Evolutionary conservation across 2,888 invertebrate genomes (phyloP), one percentile per base, ranked within the genome.

Genomic region (Penaeus monodon): DNA sequence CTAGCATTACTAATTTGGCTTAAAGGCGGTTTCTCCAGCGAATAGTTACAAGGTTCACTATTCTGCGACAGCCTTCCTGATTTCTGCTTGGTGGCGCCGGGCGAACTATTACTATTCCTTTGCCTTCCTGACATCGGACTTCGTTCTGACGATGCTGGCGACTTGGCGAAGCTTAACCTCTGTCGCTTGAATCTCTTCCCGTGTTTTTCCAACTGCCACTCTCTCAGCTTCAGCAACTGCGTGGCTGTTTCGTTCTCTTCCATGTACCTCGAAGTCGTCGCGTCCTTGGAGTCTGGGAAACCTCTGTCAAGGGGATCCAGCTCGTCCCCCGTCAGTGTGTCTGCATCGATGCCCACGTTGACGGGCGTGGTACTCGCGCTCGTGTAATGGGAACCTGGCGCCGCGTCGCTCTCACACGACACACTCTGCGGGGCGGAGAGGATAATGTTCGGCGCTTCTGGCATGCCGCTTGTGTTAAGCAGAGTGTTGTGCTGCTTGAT

Each of bases 121-220:
- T 74, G 24, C 38, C 70, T 83, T n/a, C 82, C 79, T 57, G 81
- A 68, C 24, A 44, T 4, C 29, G 86, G 82, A 66, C 82, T 87
- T 29, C 49, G 63, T 17, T 87, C 79, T 29, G 83, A 79, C 8
- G 68, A 20, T 20, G 77, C 78, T 27, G 82, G 79, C n/a, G 86
- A 87, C 57, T 65, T 87, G 3, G 73, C 73, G 73, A 87, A 87
- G 17, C 79, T 79, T 17, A 83, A 33, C 63, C 78, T 66, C 29
- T 86, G 77, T 33, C 82, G 79, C 10, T 76, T 81, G 27, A 83
- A 83, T 33, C 44, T 77, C 65, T 79, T 82, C 3, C 86, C 81
- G n/a, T 74, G 64, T 20, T 87, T 87, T 20, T 77, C 86, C n/a
- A 87, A 65, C 33, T 82, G 83, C 86, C 86, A 87, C 44, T 87